Percentiles rank a stretch among this genome's conserved stretches.
phyloP scores from a whole-genome alignment of 2,888 invertebrate genomes.

The Bellardia bayeri region DNA sequence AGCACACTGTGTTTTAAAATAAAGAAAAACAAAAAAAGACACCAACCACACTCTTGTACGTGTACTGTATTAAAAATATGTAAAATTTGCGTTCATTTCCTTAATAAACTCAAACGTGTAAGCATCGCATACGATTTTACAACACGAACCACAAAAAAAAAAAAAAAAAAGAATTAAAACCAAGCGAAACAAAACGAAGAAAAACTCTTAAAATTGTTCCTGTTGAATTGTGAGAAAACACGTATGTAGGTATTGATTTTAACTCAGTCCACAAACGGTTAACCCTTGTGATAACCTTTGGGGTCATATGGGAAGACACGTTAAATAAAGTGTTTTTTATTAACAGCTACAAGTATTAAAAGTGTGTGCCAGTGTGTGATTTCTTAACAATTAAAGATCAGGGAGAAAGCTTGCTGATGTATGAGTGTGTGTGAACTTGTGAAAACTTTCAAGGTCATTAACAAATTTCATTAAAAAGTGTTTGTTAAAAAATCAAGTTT shows the following conservation, averaged over 20 bases:
- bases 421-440: neutral
- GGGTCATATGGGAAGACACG: slow-evolving; percentile 30
- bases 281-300: slow-evolving; percentile 31
- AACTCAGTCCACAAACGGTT: slow-evolving; percentile 11
- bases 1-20: slow-evolving; percentile 18
- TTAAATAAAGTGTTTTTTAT: slow-evolving; percentile 11
- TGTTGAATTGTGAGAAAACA: slow-evolving; percentile 49
- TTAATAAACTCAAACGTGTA: slow-evolving; percentile 67
- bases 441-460: slow-evolving; percentile 24
- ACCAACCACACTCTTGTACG: neutral
- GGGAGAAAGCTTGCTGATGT: neutral
- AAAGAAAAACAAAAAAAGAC: neutral
- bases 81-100: slow-evolving; percentile 70
- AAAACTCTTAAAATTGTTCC: slow-evolving; percentile 28
- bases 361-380: slow-evolving; percentile 1
- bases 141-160: slow-evolving; percentile 10
- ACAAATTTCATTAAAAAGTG: neutral
- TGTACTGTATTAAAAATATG: slow-evolving; percentile 43
- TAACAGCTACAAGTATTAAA: neutral
- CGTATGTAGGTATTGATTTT: slow-evolving; percentile 50
- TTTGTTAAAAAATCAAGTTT: too few relatives aligned
- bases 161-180: neutral
- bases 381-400: neutral
- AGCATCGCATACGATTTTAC: slow-evolving; percentile 52
- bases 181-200: neutral